Conservation (phyloP, 2,888 invertebrate genomes). For the Spodoptera littoralis region DNA sequence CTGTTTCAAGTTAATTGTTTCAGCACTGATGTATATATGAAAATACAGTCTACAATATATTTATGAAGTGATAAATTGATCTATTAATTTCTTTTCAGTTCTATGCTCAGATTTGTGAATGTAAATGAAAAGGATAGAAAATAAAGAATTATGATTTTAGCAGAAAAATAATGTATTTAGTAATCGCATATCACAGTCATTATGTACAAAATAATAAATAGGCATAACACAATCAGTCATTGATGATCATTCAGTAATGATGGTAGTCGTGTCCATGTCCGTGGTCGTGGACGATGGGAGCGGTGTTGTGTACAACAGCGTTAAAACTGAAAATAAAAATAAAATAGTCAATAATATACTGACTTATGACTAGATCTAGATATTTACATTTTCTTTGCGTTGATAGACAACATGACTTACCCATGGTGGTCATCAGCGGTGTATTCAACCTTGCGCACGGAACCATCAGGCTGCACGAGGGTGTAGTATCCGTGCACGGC, state of each 20-base stretch:
- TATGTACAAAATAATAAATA: slow-evolving; percentile 44
- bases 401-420: slow-evolving; percentile 15
- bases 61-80: no score
- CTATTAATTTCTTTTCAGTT: no score
- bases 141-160: neutral
- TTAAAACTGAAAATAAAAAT: slow-evolving; percentile 77
- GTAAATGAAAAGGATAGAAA: neutral
- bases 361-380: no score
- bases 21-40: no score
- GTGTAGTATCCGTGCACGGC: slow-evolving; percentile 90
- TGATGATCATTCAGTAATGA: slow-evolving; percentile 59
- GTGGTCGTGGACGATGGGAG: slow-evolving; percentile 72
- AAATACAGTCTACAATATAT: no score
- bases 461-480: slow-evolving; percentile 80
- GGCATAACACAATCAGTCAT: slow-evolving; percentile 23
- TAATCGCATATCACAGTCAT: slow-evolving; percentile 21
- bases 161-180: slow-evolving; percentile 20
- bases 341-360: neutral
- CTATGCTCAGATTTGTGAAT: neutral
- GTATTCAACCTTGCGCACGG: slow-evolving; percentile 81
- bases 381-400: no score
- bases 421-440: slow-evolving; percentile 73
- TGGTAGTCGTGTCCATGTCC: slow-evolving; percentile 64
- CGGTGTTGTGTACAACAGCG: slow-evolving; percentile 83
- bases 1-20: no score